Conservation (phyloP, 2,888 invertebrate genomes). For the Cheilosia scutellata region DNA sequence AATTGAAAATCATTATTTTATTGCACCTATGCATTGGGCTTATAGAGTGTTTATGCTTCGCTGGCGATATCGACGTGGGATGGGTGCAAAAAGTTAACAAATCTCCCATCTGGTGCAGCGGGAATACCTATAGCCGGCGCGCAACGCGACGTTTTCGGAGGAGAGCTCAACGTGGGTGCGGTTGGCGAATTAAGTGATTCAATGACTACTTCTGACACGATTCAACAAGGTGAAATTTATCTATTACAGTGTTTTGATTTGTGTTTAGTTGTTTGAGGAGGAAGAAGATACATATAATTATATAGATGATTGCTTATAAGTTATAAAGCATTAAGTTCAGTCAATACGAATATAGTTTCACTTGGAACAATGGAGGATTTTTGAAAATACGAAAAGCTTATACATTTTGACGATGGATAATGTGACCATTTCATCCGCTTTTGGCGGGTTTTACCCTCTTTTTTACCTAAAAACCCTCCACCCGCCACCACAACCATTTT, state of each 20-base stretch:
- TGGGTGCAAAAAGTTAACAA: conserved; percentile 54
- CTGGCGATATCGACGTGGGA: conserved; percentile 70
- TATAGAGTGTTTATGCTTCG: conserved; percentile 62
- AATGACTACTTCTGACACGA: conserved; percentile 68
- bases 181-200: conserved; percentile 69
- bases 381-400: too few species aligned
- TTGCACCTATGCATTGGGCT: conserved; percentile 59
- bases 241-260: conserved; percentile 56
- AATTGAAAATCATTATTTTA: conserved; percentile 74
- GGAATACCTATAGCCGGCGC: too few species aligned
- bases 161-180: conserved; percentile 61
- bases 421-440: too few species aligned
- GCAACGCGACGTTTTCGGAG: not conserved
- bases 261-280: conserved; percentile 14
- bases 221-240: conserved; percentile 70
- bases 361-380: too few species aligned
- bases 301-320: too few species aligned
- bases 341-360: too few species aligned
- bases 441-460: too few species aligned
- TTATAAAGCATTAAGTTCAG: too few species aligned
- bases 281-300: not conserved
- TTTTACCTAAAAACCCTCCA: too few species aligned
- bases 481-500: too few species aligned
- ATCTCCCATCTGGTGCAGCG: not conserved
- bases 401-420: too few species aligned